phyloP scores from a whole-genome alignment of 2,888 invertebrate genomes.

The Nomada lathburiana region DNA sequence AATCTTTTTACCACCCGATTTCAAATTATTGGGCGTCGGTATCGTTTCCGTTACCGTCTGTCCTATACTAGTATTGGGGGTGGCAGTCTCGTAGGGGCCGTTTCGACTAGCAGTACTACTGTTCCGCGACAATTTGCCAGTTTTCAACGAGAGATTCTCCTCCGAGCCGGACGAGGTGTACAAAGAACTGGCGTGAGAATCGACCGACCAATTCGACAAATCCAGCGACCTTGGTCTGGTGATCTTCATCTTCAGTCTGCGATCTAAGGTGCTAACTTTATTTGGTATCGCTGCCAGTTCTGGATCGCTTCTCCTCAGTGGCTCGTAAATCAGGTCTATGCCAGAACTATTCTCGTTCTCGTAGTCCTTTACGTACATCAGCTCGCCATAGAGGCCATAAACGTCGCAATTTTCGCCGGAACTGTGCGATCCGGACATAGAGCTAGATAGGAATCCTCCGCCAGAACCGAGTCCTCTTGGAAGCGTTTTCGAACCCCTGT shows the following conservation, averaged over 20 bases:
- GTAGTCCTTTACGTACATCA: constrained; percentile 95
- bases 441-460: constrained; percentile 85
- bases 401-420: constrained; percentile 91
- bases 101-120: constrained; percentile 91
- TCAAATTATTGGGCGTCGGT: constrained; percentile 69
- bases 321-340: constrained; percentile 90
- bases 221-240: constrained; percentile 93
- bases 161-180: constrained; percentile 95
- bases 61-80: constrained; percentile 70
- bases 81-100: constrained; percentile 83
- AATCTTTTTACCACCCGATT: constrained; percentile 77
- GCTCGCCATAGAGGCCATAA: constrained; percentile 94
- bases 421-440: constrained; percentile 87
- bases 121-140: constrained; percentile 89
- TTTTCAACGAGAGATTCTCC: constrained; percentile 90
- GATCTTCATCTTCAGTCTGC: constrained; percentile 92
- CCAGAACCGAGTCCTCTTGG: constrained; percentile 90
- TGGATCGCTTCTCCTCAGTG: constrained; percentile 92
- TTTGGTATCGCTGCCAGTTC: constrained; percentile 93
- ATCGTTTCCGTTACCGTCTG: constrained; percentile 77
- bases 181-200: constrained; percentile 92
- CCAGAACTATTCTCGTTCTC: constrained; percentile 91
- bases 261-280: constrained; percentile 92
- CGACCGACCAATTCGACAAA: constrained; percentile 95
- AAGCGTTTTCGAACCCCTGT: constrained; percentile 91